Evolutionary conservation across 2,113 vertebrate species (phyloP).

Genomic region (Chamaea fasciata): DNA sequence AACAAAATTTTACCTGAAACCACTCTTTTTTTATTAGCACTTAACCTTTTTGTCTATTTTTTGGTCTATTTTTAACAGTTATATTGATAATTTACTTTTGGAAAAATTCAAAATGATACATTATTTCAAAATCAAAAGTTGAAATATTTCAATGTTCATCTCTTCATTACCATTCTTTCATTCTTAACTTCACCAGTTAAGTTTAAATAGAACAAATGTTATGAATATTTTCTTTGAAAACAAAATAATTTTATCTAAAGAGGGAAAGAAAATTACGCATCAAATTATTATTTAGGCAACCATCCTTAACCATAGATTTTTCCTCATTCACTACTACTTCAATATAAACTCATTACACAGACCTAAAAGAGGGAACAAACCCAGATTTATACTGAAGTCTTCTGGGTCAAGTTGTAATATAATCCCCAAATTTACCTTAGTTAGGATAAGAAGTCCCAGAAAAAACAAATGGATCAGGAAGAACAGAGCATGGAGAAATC

Average conservation of each 20-base stretch:
- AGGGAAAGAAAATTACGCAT: neutral
- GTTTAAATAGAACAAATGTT: neutral
- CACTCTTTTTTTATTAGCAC: fast-evolving
- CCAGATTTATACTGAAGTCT: neutral
- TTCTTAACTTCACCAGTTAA: neutral
- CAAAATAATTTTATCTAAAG: neutral
- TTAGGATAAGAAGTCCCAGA: neutral
- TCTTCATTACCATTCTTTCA: neutral
- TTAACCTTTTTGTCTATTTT: neutral
- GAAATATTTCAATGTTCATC: neutral
- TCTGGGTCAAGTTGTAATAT: neutral
- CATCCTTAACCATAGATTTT: neutral
- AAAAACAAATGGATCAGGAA: neutral
- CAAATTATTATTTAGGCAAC: neutral
- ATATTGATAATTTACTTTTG: neutral
- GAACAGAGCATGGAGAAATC: neutral
- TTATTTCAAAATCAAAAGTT: neutral
- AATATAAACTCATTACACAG: neutral
- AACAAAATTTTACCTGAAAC: neutral
- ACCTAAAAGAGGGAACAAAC: neutral
- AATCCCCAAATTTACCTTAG: neutral
- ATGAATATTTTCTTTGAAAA: neutral
- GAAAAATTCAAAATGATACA: neutral
- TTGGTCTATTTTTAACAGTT: neutral
- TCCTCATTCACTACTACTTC: neutral